Conservation (phyloP, 2,113 vertebrate species). For the Ptychochromis oligacanthus region DNA sequence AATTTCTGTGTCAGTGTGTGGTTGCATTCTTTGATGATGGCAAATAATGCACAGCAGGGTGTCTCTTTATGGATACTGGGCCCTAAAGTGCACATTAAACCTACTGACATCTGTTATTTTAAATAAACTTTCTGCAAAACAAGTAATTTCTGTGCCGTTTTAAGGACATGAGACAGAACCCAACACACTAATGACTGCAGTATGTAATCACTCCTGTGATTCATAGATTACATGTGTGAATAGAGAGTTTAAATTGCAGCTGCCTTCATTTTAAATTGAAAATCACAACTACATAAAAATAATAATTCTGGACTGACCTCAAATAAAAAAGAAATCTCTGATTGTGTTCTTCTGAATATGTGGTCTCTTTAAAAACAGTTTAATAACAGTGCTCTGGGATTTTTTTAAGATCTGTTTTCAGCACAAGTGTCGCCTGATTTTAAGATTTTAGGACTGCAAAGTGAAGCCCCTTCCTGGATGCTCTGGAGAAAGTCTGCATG, state of each 20-base stretch:
- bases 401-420: not conserved
- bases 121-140: conserved; percentile 16
- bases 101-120: not conserved
- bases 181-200: not conserved
- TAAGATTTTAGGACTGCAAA: not conserved
- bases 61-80: conserved; percentile 14
- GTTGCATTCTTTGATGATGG: conserved; percentile 35
- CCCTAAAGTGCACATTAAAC: conserved; percentile 16
- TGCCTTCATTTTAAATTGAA: not conserved
- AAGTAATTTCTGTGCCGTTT: not conserved
- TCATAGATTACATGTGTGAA: conserved; percentile 4
- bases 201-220: not conserved
- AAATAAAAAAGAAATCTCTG: not conserved
- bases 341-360: not conserved
- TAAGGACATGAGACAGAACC: not conserved
- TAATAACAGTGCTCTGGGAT: not conserved
- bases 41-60: conserved; percentile 39
- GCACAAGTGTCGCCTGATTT: not conserved
- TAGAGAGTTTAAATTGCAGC: not conserved
- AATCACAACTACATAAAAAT: not conserved
- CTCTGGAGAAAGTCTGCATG: not conserved
- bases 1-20: conserved; percentile 28
- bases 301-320: not conserved
- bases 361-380: not conserved
- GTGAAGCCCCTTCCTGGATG: not conserved